phyloP scores from a whole-genome alignment of 2,113 vertebrate genomes.

The Centropus bengalensis region DNA sequence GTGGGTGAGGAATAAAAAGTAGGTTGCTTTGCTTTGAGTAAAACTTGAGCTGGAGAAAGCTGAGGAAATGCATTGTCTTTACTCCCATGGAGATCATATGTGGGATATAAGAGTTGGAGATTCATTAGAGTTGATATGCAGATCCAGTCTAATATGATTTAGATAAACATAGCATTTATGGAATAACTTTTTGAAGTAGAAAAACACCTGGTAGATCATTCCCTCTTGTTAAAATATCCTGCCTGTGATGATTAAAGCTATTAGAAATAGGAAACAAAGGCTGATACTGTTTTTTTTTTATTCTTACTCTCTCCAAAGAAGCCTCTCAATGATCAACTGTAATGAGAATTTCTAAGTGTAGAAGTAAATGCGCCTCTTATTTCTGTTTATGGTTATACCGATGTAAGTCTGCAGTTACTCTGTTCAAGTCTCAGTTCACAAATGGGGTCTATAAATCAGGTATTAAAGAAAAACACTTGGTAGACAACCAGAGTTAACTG shows the following conservation, averaged over 20 bases:
- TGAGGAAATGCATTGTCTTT: neutral
- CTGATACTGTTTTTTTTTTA: neutral
- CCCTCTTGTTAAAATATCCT: neutral
- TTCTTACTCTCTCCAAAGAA: neutral
- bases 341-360: neutral
- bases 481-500: neutral
- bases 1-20: neutral
- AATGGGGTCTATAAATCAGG: rapidly evolving
- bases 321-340: neutral
- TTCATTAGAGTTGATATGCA: neutral
- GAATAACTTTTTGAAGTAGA: neutral
- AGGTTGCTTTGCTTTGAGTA: neutral
- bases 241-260: neutral
- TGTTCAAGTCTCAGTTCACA: neutral
- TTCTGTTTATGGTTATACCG: neutral
- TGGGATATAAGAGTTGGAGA: neutral
- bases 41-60: neutral
- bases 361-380: neutral
- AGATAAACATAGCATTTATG: neutral
- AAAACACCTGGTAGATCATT: neutral
- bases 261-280: neutral
- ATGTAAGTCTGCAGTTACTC: neutral
- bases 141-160: neutral
- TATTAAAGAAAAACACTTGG: neutral
- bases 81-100: neutral